Conservation (phyloP, 2,888 invertebrate species). For the Tipula unca region DNA sequence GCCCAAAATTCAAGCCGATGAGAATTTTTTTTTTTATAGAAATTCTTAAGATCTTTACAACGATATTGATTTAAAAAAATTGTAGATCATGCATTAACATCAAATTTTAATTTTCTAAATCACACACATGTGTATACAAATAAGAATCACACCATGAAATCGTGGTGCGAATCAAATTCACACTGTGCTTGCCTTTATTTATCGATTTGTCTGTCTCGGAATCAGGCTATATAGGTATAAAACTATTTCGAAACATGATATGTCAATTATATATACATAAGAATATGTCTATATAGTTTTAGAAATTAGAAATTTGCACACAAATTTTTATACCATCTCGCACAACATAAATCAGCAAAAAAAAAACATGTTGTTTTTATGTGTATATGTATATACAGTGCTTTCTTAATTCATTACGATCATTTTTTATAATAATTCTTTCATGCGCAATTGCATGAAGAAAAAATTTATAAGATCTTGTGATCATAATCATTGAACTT, state of each 20-base stretch:
- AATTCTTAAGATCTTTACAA: no score
- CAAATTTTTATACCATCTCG: background rate
- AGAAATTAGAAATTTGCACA: background rate
- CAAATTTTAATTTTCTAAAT: background rate
- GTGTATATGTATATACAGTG: no score
- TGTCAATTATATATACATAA: background rate
- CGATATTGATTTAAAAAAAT: no score
- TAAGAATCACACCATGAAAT: background rate
- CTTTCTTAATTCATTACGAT: constrained; percentile 8
- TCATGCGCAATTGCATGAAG: background rate
- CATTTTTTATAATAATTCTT: background rate
- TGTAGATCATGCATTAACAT: no score
- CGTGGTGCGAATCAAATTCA: background rate
- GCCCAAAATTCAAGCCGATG: no score
- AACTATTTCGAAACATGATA: background rate
- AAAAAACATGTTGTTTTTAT: background rate
- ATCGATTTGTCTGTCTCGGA: background rate
- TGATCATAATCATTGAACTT: background rate
- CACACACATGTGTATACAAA: background rate
- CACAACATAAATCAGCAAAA: background rate
- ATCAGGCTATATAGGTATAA: background rate
- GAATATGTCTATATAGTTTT: background rate
- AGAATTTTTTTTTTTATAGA: no score
- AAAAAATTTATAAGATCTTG: background rate
- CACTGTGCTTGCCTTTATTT: background rate